Percentiles rank a stretch among this genome's conserved stretches.
Conservation (phyloP, 92 coral and sea anemone genomes). For the Paramuricea clavata region DNA sequence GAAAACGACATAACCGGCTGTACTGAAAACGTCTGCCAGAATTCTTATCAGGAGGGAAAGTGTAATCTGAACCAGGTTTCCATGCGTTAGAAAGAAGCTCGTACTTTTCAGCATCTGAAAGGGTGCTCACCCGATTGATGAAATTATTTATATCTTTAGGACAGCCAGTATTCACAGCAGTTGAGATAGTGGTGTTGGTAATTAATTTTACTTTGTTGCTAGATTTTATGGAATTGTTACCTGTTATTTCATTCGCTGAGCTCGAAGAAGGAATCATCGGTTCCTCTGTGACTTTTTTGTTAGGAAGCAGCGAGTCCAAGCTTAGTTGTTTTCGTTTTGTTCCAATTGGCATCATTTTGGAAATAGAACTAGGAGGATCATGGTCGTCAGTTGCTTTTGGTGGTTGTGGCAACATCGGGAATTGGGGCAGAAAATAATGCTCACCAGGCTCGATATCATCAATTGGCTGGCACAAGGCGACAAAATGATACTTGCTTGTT, state of each 20-base stretch:
- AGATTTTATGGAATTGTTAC: conserved; percentile 13
- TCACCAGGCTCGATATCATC: conserved; percentile 52
- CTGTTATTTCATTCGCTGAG: conserved; percentile 22
- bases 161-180: conserved; percentile 16
- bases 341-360: background rate
- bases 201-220: conserved; percentile 34
- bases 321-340: background rate
- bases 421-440: conserved; percentile 32
- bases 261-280: conserved; percentile 5
- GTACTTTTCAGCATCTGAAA: conserved; percentile 28
- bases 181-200: conserved; percentile 18
- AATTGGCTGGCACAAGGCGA: conserved; percentile 52
- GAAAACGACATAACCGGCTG: conserved; percentile 35
- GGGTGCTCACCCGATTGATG: conserved; percentile 29
- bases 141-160: conserved; percentile 44
- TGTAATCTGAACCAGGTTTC: conserved; percentile 33
- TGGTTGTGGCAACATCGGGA: conserved; percentile 7
- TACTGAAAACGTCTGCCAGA: conserved; percentile 54
- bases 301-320: conserved; percentile 47
- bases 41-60: conserved; percentile 39
- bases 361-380: background rate
- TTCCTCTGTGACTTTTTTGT: conserved; percentile 32
- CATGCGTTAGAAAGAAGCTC: conserved; percentile 46
- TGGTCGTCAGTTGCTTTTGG: background rate
- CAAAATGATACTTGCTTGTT: conserved; percentile 49